phyloP scores from a whole-genome alignment of 2,797 vertebrate species.

The Myiotriccus ornatus region DNA sequence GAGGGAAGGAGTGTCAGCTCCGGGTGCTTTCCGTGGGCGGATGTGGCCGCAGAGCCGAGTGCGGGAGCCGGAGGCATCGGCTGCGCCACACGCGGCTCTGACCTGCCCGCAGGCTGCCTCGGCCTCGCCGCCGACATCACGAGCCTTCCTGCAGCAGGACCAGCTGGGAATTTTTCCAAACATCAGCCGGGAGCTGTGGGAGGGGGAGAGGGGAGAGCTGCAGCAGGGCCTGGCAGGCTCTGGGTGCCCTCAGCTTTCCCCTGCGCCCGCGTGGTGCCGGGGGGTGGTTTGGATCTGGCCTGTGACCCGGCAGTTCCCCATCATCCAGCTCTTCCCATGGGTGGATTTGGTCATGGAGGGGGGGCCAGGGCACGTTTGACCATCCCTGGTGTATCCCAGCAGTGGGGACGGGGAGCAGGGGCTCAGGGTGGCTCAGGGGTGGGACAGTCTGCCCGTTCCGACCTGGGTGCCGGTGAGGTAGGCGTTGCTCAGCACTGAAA shows the following conservation, averaged over 20 bases:
- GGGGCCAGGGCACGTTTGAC: rapidly evolving
- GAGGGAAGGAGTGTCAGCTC: neutral
- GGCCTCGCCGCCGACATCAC: neutral
- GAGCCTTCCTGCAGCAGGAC: neutral
- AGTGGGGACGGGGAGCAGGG: neutral
- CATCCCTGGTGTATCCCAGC: rapidly evolving
- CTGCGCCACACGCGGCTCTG: neutral
- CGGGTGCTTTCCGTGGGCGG: neutral
- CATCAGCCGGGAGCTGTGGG: neutral
- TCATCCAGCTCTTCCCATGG: rapidly evolving
- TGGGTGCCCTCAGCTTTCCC: neutral
- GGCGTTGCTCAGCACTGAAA: neutral
- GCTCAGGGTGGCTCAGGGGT: neutral
- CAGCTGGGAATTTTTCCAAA: neutral
- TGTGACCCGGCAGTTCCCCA: rapidly evolving
- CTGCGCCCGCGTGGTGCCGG: rapidly evolving
- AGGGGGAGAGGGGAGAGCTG: neutral
- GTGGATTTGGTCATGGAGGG: neutral
- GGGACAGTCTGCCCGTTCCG: neutral
- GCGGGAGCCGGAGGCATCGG: neutral
- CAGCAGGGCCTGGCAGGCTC: neutral
- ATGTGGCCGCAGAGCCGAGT: neutral
- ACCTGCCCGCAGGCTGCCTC: neutral
- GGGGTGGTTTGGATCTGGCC: neutral
- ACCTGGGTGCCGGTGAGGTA: neutral